Evolutionary conservation across 1,140 invertebrate species (phyloP).

Genomic region (Cherax destructor): DNA sequence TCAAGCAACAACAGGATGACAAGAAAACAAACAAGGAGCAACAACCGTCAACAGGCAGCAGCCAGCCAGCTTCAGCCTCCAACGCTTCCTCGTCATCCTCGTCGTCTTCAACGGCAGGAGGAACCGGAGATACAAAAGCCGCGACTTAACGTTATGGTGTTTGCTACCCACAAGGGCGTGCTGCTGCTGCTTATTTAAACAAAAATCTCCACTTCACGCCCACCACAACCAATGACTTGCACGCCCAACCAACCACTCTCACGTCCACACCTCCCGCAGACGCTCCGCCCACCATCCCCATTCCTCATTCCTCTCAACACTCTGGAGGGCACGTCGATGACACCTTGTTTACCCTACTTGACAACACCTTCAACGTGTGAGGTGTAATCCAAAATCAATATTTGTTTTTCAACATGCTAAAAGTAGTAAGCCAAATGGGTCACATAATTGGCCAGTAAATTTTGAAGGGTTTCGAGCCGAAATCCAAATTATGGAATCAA

Average conservation of each 20-base stretch:
- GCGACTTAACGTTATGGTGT: slow-evolving; percentile 70
- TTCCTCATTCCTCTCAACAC: slow-evolving; percentile 28
- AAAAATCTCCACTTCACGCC: slow-evolving; percentile 57
- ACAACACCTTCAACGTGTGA: slow-evolving; percentile 31
- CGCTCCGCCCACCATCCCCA: slow-evolving; percentile 57
- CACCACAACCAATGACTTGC: slow-evolving; percentile 62
- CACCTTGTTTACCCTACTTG: slow-evolving; percentile 31
- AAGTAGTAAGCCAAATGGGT: slow-evolving; percentile 12
- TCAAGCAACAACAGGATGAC: slow-evolving; percentile 85
- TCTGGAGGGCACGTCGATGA: slow-evolving; percentile 50
- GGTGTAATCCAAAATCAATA: not conserved
- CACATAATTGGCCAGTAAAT: not conserved
- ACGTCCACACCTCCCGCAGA: slow-evolving; percentile 65
- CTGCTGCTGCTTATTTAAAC: slow-evolving; percentile 64
- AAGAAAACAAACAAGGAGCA: slow-evolving; percentile 79
- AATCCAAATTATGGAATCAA: slow-evolving; percentile 12
- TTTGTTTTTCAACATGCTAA: slow-evolving; percentile 7
- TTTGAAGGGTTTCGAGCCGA: not conserved
- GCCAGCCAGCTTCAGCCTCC: slow-evolving; percentile 75
- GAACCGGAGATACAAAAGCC: slow-evolving; percentile 73
- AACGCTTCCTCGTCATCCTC: slow-evolving; percentile 74
- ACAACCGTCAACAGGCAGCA: slow-evolving; percentile 71
- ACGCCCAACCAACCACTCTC: slow-evolving; percentile 66
- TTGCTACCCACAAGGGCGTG: slow-evolving; percentile 65
- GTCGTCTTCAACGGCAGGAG: slow-evolving; percentile 73